A percentile compares a stretch with the other conserved stretches of the same genome.
phyloP scores from a whole-genome alignment of 2,797 vertebrate species.

The Xenopus petersii region DNA sequence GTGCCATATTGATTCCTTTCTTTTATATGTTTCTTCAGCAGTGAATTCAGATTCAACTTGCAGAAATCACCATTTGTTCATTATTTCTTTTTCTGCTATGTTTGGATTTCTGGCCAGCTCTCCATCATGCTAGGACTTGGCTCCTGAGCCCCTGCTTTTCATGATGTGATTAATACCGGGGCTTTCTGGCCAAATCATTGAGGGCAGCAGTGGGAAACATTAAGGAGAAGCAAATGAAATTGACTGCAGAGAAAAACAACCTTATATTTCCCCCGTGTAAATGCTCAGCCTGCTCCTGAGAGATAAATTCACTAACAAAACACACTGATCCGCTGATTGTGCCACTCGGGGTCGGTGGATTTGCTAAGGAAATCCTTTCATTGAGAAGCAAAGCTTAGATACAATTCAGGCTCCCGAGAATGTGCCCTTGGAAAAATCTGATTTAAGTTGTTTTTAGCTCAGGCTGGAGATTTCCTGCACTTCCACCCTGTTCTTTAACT shows the following conservation, averaged over 20 bases:
- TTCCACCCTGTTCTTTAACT: too few species aligned
- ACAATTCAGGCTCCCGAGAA: too few species aligned
- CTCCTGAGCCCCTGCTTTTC: too few species aligned
- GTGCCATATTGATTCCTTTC: too few species aligned
- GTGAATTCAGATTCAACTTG: too few species aligned
- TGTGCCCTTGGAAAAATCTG: too few species aligned
- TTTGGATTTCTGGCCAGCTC: neutral
- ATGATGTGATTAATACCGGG: neutral
- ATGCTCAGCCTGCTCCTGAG: neutral
- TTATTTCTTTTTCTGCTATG: too few species aligned
- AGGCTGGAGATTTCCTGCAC: too few species aligned
- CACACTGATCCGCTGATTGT: neutral
- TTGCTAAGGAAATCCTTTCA: slow-evolving; percentile 2
- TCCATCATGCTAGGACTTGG: neutral
- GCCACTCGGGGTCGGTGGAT: neutral
- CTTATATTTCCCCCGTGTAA: neutral
- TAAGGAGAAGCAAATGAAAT: neutral
- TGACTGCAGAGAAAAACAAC: neutral
- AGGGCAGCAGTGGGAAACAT: neutral
- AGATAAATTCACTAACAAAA: slow-evolving; percentile 8
- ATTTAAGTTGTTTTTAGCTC: too few species aligned
- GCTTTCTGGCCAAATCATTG: neutral
- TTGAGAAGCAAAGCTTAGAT: neutral
- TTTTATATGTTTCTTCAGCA: too few species aligned
- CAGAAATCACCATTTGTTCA: too few species aligned